Conservation (phyloP, 2,113 vertebrate genomes). For the Bos indicus region DNA sequence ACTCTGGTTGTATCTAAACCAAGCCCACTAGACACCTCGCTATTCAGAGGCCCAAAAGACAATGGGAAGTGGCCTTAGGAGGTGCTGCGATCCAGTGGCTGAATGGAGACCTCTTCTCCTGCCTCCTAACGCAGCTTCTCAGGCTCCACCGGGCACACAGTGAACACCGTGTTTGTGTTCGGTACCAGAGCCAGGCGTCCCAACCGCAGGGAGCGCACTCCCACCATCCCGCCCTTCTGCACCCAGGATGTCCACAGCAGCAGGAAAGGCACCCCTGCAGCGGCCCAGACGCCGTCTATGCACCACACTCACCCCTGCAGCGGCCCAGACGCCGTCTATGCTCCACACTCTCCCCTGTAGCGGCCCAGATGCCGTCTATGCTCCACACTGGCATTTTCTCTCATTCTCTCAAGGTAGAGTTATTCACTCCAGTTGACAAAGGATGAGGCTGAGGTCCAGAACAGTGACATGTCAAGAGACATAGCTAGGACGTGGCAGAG, state of each 20-base stretch:
- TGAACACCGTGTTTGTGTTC: neutral
- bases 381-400: neutral
- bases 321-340: no score
- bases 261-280: neutral
- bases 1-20: neutral
- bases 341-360: neutral
- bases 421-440: neutral
- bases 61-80: neutral
- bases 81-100: accelerated
- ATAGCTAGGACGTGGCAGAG: neutral
- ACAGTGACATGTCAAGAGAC: neutral
- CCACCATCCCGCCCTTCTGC: neutral
- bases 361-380: neutral
- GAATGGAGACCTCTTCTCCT: neutral
- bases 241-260: neutral
- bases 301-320: neutral
- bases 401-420: neutral
- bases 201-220: accelerated
- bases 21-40: neutral
- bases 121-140: neutral
- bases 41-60: neutral
- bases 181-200: neutral
- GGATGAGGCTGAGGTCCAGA: neutral
- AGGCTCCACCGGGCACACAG: neutral
- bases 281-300: neutral